Percentiles rank a stretch among this genome's conserved stretches.
Conservation (phyloP, 2,797 vertebrate genomes). For the Danio jaintianensis region DNA sequence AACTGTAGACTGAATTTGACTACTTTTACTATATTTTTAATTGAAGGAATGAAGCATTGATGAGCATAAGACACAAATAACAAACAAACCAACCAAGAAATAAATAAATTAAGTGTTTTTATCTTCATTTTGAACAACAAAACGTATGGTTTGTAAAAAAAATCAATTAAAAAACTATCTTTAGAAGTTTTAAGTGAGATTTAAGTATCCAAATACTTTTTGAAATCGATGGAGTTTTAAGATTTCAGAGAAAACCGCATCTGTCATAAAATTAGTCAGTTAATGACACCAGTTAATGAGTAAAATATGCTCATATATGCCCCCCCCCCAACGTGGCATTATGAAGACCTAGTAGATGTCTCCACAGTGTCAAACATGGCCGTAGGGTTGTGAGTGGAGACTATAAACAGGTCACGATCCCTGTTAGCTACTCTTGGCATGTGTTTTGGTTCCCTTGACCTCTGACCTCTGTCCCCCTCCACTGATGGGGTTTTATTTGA, state of each 20-base stretch:
- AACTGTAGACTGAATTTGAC: too few relatives aligned
- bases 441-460: constrained; percentile 60
- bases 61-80: too few relatives aligned
- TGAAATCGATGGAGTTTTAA: neutral
- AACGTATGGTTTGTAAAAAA: neutral
- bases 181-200: neutral
- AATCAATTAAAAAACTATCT: too few relatives aligned
- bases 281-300: neutral
- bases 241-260: neutral
- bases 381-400: constrained; percentile 30
- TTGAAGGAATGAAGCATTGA: too few relatives aligned
- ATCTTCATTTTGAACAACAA: neutral
- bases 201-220: neutral
- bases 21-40: too few relatives aligned
- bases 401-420: constrained; percentile 50
- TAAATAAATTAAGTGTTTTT: neutral
- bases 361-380: constrained; percentile 41
- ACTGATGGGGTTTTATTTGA: constrained; percentile 41
- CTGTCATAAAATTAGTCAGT: neutral
- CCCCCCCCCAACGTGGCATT: neutral
- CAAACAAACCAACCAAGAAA: too few relatives aligned
- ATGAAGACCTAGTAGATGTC: constrained; percentile 36
- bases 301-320: neutral
- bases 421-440: constrained; percentile 48
- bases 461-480: constrained; percentile 28